Evolutionary conservation across 2,113 vertebrate species (phyloP).

Genomic region (Thinocorus orbignyianus): DNA sequence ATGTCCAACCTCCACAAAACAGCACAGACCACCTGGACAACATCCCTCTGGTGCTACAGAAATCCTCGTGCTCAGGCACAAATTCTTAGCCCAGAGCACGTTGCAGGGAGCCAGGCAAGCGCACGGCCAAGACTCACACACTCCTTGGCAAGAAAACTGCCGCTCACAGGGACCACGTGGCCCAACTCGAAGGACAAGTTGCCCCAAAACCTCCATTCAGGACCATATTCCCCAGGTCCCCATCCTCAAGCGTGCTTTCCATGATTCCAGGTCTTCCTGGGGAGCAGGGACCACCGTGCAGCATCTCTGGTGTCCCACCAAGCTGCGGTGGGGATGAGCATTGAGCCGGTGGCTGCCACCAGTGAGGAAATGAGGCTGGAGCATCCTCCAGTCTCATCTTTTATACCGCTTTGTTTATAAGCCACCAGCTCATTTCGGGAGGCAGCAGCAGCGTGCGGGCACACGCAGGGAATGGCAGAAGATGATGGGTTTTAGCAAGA

Average conservation of each 20-base stretch:
- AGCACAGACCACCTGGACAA: neutral
- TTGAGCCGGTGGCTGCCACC: neutral
- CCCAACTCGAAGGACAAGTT: neutral
- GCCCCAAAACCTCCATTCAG: neutral
- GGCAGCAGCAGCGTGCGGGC: slow-evolving; percentile 47
- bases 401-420: slow-evolving; percentile 69
- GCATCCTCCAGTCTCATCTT: slow-evolving; percentile 55
- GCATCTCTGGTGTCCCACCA: neutral
- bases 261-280: neutral
- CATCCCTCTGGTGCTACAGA: neutral
- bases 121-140: fast-evolving
- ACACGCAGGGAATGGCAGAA: slow-evolving; percentile 44
- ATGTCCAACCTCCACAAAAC: neutral
- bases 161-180: fast-evolving
- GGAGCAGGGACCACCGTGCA: neutral
- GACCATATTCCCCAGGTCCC: neutral
- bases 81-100: neutral
- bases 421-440: slow-evolving; percentile 62
- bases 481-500: slow-evolving; percentile 71
- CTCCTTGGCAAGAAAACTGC: neutral
- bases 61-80: neutral
- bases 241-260: neutral
- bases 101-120: neutral
- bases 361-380: slow-evolving; percentile 31
- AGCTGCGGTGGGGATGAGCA: neutral